These are phyloP conservation scores for Silurus meridionalis DNA, from an alignment of 2,113 vertebrate species.

Conservation along the genomic window DNA sequence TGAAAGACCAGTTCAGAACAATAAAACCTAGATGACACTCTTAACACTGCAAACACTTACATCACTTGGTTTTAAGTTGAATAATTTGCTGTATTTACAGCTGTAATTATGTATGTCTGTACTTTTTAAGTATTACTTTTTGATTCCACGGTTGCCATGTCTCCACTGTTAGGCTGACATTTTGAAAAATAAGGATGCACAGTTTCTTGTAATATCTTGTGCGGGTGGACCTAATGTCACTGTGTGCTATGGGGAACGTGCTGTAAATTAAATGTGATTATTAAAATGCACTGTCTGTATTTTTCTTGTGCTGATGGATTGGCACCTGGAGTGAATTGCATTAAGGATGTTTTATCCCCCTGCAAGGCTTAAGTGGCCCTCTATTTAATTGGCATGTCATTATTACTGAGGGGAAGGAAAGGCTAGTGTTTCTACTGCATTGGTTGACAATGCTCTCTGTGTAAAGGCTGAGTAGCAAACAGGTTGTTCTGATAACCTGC, in stretches of 20 bases:
- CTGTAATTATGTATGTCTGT: neutral
- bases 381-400: constrained; percentile 47
- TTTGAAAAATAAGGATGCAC: neutral
- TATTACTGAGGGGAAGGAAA: constrained; percentile 54
- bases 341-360: constrained; percentile 13
- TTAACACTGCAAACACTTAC: neutral
- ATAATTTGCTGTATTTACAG: neutral
- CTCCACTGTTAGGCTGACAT: neutral
- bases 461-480: neutral
- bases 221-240: neutral
- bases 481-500: neutral
- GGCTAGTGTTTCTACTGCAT: constrained; percentile 33
- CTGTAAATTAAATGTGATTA: constrained; percentile 37
- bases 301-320: constrained; percentile 9
- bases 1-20: constrained; percentile 13
- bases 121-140: neutral
- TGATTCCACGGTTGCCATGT: neutral
- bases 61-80: neutral
- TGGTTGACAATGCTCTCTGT: neutral
- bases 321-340: neutral
- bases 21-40: neutral
- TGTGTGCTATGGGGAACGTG: neutral
- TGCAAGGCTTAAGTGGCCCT: constrained; percentile 29
- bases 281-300: neutral
- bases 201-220: neutral